phyloP scores from a whole-genome alignment of 2,113 vertebrate genomes.

The Cervus canadensis region DNA sequence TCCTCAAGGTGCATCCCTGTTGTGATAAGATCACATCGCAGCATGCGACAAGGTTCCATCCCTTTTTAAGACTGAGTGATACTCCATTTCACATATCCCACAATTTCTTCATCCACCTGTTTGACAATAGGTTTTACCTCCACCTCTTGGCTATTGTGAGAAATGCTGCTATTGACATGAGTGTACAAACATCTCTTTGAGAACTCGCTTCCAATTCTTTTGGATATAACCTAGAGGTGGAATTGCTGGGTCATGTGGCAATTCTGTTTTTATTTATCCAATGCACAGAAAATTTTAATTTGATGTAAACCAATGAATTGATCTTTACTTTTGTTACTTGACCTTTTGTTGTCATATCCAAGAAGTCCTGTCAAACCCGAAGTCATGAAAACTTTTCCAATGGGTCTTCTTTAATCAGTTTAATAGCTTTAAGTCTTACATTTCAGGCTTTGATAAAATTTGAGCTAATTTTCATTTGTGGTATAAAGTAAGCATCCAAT shows the following conservation, averaged over 20 bases:
- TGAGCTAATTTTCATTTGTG: not conserved
- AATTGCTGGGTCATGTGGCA: not conserved
- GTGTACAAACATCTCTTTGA: not conserved
- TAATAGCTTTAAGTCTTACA: not conserved
- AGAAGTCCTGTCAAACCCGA: not conserved
- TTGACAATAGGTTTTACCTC: not conserved
- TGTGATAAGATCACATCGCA: not conserved
- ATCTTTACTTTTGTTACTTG: not conserved
- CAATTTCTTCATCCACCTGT: not conserved
- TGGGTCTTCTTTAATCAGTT: not conserved
- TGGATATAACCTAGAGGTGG: not conserved
- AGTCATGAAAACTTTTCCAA: not conserved
- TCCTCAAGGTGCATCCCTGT: not conserved
- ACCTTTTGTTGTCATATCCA: not conserved
- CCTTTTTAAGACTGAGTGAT: not conserved
- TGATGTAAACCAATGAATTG: not conserved
- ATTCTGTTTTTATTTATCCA: not conserved
- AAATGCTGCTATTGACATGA: not conserved
- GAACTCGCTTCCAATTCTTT: not conserved
- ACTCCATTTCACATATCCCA: not conserved
- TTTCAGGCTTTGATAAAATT: not conserved
- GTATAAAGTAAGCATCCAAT: not conserved
- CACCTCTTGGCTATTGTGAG: not conserved
- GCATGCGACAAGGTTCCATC: not conserved
- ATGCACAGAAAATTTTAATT: not conserved